Base-by-base conservation (phyloP, 2,113 vertebrate genomes). In the Talpa occidentalis region DNA sequence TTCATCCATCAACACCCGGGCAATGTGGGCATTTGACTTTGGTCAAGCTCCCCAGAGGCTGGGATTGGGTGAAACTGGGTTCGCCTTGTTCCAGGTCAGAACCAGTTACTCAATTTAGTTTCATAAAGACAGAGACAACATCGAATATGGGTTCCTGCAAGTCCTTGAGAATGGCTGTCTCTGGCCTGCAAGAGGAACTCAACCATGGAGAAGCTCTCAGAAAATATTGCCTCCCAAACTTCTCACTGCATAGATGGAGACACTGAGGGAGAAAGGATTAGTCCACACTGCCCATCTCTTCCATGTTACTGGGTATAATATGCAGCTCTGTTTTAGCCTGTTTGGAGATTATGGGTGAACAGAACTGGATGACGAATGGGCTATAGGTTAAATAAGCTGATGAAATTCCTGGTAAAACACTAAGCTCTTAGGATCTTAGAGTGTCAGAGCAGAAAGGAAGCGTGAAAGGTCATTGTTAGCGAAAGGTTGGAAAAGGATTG, bases 21-120 rank as follows among this genome's bases (percentile, higher is more conserved):
- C 30, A 78, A 92, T 37, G 64, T 56, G 56, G 87, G 8, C 56
- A 81, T 96, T 82, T 95, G 72, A 76, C 52, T 87, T 90, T 94
- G 54, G 66, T 6, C n/a, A n/a, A 70, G 40, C 32, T 3, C 11
- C 1, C 59, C 12, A 1, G 59, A 76, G n/a, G 30, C 35, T 87
- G 52, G 28, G 26, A 62, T 42, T 52, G n/a, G 72, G 26, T 28
- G 96, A 83, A 92, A 85, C 42, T 72, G 76, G 44, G 28, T 10
- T 95, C 10, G 47, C 19, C 72, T 95, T 64, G 19, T 37, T 32
- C 47, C 2, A 5, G 52, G 30, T 96, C 74, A 70, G 92, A 91
- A 89, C 24, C 67, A 94, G 62, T 22, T 90, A 89, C 69, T 56
- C 62, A 80, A 28, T 70, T 52, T 90, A 37, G 54, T 40, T 94